These are phyloP conservation scores for Congeria kusceri DNA, from an alignment of 2,888 invertebrate genomes.

Conservation along the genomic window DNA sequence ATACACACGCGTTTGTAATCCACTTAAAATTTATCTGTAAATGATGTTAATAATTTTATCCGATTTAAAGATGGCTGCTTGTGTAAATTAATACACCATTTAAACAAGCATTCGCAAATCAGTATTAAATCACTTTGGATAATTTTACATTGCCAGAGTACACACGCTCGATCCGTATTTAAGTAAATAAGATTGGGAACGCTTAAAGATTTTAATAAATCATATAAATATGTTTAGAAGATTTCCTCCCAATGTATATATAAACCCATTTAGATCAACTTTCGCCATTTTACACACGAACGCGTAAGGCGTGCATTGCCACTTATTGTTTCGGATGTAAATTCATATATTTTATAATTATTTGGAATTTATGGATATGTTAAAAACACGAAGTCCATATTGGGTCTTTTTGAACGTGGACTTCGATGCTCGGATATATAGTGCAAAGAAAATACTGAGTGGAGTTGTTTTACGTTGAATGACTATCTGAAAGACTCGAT, in stretches of 20 bases:
- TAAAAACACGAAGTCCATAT: too few relatives aligned
- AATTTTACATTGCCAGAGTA: slow-evolving; percentile 47
- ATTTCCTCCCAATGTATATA: slow-evolving; percentile 62
- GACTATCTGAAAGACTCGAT: too few relatives aligned
- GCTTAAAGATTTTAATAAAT: slow-evolving; percentile 61
- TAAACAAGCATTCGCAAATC: slow-evolving; percentile 51
- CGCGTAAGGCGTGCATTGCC: too few relatives aligned
- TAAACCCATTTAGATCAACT: slow-evolving; percentile 21
- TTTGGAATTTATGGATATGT: too few relatives aligned
- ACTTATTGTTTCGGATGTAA: too few relatives aligned
- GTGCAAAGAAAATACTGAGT: too few relatives aligned
- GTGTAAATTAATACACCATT: slow-evolving; percentile 21
- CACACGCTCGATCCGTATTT: slow-evolving; percentile 55
- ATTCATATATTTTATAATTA: too few relatives aligned
- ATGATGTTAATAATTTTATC: slow-evolving; percentile 58
- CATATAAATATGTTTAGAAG: slow-evolving; percentile 61
- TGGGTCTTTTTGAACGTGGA: too few relatives aligned
- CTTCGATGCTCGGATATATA: too few relatives aligned
- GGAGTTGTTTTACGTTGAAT: too few relatives aligned
- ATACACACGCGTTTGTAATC: slow-evolving; percentile 40
- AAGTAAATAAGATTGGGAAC: slow-evolving; percentile 63
- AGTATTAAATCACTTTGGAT: slow-evolving; percentile 58
- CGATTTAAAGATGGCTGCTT: slow-evolving; percentile 48
- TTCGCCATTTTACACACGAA: neutral
- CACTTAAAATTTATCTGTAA: slow-evolving; percentile 48